Evolutionary conservation across 2,113 vertebrate genomes (phyloP).

Genomic region (Salvelinus sp.): DNA sequence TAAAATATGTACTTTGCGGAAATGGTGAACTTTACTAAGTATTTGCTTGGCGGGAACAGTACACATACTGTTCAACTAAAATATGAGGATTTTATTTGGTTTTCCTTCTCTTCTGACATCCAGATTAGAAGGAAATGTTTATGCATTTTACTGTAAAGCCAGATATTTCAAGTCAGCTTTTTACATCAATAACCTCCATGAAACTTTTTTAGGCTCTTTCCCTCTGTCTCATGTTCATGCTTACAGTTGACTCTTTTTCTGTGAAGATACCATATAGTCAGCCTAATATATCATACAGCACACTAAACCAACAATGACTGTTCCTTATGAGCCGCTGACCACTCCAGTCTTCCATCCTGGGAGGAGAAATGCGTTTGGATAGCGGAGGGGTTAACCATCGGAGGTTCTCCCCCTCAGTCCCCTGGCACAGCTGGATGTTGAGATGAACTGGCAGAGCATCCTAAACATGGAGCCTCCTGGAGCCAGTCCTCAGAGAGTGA

Average conservation of each 20-base stretch:
- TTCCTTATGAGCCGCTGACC: background rate
- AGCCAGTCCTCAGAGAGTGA: background rate
- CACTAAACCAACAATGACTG: background rate
- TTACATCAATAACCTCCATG: background rate
- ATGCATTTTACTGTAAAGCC: background rate
- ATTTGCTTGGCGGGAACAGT: no score
- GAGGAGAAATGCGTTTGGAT: background rate
- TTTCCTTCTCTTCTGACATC: no score
- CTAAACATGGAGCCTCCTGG: background rate
- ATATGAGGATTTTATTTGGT: background rate
- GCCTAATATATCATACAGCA: background rate
- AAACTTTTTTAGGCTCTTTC: background rate
- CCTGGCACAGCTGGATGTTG: constrained; percentile 23
- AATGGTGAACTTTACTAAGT: no score
- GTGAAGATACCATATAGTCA: background rate
- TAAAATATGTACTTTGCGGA: background rate
- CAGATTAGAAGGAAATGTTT: background rate
- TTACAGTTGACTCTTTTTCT: background rate
- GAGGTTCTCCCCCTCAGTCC: background rate
- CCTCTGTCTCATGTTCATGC: no score
- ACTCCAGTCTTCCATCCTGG: background rate
- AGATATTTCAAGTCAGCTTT: background rate
- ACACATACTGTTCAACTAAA: background rate
- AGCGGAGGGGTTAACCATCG: constrained; percentile 5
- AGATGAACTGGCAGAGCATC: constrained; percentile 48